phyloP scores from a whole-genome alignment of 2,113 vertebrate genomes.

The Oreotrochilus melanogaster region DNA sequence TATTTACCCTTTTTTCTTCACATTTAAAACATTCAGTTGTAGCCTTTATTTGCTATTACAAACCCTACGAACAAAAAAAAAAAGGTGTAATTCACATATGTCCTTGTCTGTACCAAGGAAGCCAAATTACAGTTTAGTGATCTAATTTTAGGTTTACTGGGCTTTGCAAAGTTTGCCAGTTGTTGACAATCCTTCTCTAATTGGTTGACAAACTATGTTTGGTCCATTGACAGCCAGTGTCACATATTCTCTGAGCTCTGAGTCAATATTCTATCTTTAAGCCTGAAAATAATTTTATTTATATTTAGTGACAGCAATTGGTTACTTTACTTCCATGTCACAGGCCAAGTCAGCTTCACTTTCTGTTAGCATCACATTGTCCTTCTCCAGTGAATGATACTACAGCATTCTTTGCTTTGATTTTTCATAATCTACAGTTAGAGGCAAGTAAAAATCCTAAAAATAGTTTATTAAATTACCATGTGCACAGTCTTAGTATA shows the following conservation, averaged over 20 bases:
- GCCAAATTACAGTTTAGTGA: neutral
- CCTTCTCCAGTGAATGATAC: neutral
- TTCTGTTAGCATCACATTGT: neutral
- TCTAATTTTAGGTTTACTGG: neutral
- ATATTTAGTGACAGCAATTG: neutral
- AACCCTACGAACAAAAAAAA: neutral
- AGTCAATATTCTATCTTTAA: neutral
- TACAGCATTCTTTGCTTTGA: neutral
- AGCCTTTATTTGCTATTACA: neutral
- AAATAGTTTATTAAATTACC: neutral
- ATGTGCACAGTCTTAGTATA: neutral
- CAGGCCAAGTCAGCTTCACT: neutral
- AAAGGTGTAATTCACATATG: neutral
- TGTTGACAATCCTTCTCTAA: neutral
- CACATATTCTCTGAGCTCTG: neutral
- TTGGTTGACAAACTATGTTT: neutral
- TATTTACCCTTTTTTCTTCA: neutral
- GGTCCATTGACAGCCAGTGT: neutral
- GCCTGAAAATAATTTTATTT: neutral
- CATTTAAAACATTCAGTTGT: neutral
- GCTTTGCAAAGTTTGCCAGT: neutral
- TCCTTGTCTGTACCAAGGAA: neutral
- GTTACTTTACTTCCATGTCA: neutral
- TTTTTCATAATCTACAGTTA: neutral
- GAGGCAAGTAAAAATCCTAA: neutral